These are phyloP conservation scores for Drosophila borborema DNA, from an alignment of 2,888 invertebrate species.

Conservation along the genomic window DNA sequence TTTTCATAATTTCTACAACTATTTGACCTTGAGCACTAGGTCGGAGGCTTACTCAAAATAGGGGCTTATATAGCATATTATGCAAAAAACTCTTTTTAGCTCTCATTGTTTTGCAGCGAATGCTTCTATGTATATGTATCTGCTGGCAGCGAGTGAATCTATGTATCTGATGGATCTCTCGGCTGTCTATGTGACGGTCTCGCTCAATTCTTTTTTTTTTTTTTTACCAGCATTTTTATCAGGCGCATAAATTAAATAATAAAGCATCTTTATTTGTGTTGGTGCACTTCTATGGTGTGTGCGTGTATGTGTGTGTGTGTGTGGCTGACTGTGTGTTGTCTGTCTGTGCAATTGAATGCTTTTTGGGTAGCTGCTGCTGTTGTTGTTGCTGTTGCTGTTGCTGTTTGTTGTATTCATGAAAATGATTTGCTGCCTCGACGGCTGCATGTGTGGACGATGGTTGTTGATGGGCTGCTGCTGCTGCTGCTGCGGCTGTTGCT, in stretches of 20 bases:
- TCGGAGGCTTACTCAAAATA: constrained; percentile 21
- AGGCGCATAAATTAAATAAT: constrained; percentile 83
- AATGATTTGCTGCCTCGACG: constrained; percentile 60
- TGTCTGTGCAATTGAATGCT: constrained; percentile 72
- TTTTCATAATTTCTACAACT: not conserved
- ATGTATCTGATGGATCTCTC: constrained; percentile 26
- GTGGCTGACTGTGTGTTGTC: constrained; percentile 38
- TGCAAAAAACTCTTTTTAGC: constrained; percentile 40
- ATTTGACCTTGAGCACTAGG: constrained; percentile 31
- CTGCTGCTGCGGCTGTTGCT: constrained; percentile 46
- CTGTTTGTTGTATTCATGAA: constrained; percentile 49
- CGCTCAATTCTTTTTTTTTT: constrained; percentile 36
- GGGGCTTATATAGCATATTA: constrained; percentile 23
- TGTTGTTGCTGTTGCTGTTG: constrained; percentile 38
- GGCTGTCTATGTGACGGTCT: constrained; percentile 26
- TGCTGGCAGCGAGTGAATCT: constrained; percentile 21
- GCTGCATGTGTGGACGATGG: constrained; percentile 65
- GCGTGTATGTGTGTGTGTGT: constrained; percentile 39
- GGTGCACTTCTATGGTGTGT: constrained; percentile 40
- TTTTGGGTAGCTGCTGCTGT: constrained; percentile 39
- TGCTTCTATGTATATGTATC: constrained; percentile 8
- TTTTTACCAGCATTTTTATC: constrained; percentile 73
- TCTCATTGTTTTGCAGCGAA: constrained; percentile 49
- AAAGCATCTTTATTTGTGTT: constrained; percentile 67
- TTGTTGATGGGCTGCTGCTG: constrained; percentile 60